Conservation (phyloP, 1,140 invertebrate genomes). For the Brachionus rubens region DNA sequence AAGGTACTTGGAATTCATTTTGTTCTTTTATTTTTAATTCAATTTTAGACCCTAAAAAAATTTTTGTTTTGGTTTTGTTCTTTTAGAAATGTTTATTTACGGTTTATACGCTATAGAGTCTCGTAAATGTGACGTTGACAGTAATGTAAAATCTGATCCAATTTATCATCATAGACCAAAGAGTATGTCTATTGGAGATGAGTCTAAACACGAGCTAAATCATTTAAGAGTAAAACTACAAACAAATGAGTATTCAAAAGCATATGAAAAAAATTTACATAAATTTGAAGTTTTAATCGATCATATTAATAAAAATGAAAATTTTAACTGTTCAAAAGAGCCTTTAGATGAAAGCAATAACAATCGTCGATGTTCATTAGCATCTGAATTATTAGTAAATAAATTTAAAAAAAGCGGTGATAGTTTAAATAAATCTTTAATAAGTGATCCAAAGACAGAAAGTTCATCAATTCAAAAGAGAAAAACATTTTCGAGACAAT, state of each 20-base stretch:
- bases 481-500: neutral
- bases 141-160: neutral
- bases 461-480: neutral
- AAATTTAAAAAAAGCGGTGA: neutral
- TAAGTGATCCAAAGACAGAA: neutral
- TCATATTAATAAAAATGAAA: neutral
- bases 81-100: conserved; percentile 43
- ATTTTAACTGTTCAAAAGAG: neutral
- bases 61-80: neutral
- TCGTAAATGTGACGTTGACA: conserved; percentile 14
- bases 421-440: too few relatives aligned
- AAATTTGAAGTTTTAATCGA: conserved; percentile 8
- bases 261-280: conserved; percentile 11
- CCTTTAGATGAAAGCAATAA: neutral
- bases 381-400: neutral
- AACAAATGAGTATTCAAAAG: neutral
- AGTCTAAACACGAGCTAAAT: neutral
- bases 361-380: neutral
- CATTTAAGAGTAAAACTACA: neutral
- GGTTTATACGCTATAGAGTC: conserved; percentile 31
- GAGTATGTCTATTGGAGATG: neutral
- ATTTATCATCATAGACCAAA: neutral
- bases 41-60: too few relatives aligned
- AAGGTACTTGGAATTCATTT: too few relatives aligned
- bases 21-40: too few relatives aligned